Evolutionary conservation across 2,888 invertebrate genomes (phyloP), one percentile per base, ranked within the genome.

Genomic region (Xestia rhomboidea): DNA sequence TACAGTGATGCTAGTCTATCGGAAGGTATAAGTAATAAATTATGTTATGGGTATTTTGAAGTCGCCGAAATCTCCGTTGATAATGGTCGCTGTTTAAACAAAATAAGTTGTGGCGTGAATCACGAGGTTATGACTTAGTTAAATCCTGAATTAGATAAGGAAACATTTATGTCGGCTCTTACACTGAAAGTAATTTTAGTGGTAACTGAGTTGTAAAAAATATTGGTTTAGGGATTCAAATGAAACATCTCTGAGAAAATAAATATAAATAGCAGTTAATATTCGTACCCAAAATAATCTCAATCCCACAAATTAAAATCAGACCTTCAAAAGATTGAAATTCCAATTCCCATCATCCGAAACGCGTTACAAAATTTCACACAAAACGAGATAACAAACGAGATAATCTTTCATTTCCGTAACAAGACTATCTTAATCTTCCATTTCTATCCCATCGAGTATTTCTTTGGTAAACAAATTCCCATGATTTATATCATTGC

Each of bases 371-470:
- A 83, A 72, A 86, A 73, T 77, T 86, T 86, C 78, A 87, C 70
- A 82, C 76, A 77, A 79, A 86, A 84, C 85, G 77, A 89, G 89
- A 89, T 89, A 86, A 87, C 78, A 86, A n/a, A n/a, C n/a, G n/a
- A n/a, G n/a, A n/a, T n/a, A n/a, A 87, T 90, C 91, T 88, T 89
- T 89, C 85, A 90, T 90, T 88, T 90, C 87, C 84, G 77, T 86
- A 89, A 87, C 84, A 88, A 84, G 88, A 87, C 87, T 93, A 94
- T 94, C 94, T 94, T 82, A 89, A 94, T 94, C 94, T 93, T 83
- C 89, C 91, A 94, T 93, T 92, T 91, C 90, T 91, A 91, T 93
- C 89, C 90, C 89, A 91, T 89, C 88, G 91, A 89, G 62, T 81
- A 72, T 71, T 84, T 82, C 88, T 84, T 91, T 89, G 85, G 76